Conservation (phyloP, 2,113 vertebrate genomes). For the Entelurus aequoreus region DNA sequence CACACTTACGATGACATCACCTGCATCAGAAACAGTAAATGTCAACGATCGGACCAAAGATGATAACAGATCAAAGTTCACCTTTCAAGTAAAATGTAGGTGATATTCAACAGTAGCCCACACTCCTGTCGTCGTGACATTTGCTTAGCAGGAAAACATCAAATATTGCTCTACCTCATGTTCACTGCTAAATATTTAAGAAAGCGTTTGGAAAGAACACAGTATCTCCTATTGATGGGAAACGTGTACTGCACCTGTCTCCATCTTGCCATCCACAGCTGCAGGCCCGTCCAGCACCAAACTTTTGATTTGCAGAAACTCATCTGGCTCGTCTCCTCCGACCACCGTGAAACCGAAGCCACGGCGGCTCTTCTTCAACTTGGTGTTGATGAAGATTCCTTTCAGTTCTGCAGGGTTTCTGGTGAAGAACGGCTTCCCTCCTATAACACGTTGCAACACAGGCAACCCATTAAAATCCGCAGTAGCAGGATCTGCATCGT, state of each 20-base stretch:
- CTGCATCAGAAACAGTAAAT: constrained; percentile 54
- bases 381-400: constrained; percentile 96
- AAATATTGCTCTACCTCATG: background rate
- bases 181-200: background rate
- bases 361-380: constrained; percentile 92
- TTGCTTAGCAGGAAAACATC: background rate
- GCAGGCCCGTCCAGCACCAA: constrained; percentile 94
- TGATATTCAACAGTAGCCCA: background rate
- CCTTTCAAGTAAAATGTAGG: background rate
- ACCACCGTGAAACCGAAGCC: constrained; percentile 98
- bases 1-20: constrained; percentile 95
- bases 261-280: constrained; percentile 95
- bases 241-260: constrained; percentile 82
- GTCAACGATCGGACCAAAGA: constrained; percentile 2
- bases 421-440: constrained; percentile 97
- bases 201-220: constrained; percentile 31
- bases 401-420: constrained; percentile 95
- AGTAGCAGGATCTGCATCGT: background rate
- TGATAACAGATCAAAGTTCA: background rate
- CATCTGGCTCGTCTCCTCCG: constrained; percentile 93
- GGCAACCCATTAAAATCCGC: background rate
- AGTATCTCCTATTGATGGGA: constrained; percentile 43
- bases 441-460: constrained; percentile 25
- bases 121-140: background rate
- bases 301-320: constrained; percentile 98